Base-by-base conservation (phyloP, 2,888 invertebrate species). In the Cosmorhoe ocellata region DNA sequence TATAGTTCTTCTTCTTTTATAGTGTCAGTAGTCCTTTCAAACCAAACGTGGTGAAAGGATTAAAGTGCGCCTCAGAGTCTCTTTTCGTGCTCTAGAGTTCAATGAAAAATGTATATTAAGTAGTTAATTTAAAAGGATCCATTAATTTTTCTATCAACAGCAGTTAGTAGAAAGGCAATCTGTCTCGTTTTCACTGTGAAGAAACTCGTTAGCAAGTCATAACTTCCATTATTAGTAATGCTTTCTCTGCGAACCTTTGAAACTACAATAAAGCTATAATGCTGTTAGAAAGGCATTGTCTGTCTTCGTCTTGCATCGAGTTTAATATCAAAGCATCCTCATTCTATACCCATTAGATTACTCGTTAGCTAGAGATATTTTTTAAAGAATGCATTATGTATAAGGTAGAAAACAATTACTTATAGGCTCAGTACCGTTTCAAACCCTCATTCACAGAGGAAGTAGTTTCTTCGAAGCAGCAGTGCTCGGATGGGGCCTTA, bases 151-250 rank as follows among this genome's bases (percentile, higher is more conserved):
- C 22, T 10, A 24, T 36, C 8, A 22, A 7, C 3, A 22, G 14
- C 11, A 22, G 14, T 34, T n/a, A n/a, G n/a, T 36, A 24, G 11
- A 36, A 36, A 22, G 24, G 36, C 11, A 11, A 36, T 36, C 11
- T 24, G 8, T 36, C 11, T 10, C 10, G 8, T 36, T 10, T 22
- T 24, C 24, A 24, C 24, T 31, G 34, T 40, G 26, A 32, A 30
- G 34, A 41, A 51, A 46, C 42, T 46, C 28, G 37, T 28, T 42
- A 30, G 5, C 45, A 18, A 37, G 41, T 36, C 45, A n/a, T 44
- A 28, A 37, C 40, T 39, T 34, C 30, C 14, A 41, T 27, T 38
- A 47, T 58, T 55, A 52, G 52, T 50, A 43, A 42, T 38, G 47
- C 55, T 50, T 34, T 58, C 51, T 44, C 51, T 44, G 13, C n/a